Conservation (phyloP, 2,888 invertebrate genomes). For the Eristalinus aeneus region DNA sequence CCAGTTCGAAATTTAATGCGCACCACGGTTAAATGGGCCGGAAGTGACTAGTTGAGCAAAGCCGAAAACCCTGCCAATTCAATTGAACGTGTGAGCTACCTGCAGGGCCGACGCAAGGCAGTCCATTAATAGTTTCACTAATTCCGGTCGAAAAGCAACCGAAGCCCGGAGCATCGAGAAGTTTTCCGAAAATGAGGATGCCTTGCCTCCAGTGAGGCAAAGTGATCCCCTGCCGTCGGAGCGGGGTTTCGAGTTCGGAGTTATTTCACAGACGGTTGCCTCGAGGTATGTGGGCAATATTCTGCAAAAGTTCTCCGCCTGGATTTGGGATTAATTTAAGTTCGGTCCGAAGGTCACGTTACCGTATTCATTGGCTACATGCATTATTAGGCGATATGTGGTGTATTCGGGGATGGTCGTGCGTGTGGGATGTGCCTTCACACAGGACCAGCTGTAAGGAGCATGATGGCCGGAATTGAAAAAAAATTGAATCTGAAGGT, state of each 20-base stretch:
- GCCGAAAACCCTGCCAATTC: conserved; percentile 13
- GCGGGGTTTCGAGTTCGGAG: background rate
- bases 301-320: background rate
- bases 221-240: background rate
- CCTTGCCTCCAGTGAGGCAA: background rate
- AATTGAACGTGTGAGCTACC: conserved; percentile 27
- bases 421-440: background rate
- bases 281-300: background rate
- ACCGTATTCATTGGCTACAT: conserved; percentile 53
- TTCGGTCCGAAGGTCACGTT: conserved; percentile 19
- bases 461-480: background rate
- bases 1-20: conserved; percentile 24
- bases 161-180: background rate
- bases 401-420: background rate
- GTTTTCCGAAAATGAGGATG: background rate
- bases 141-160: conserved; percentile 8
- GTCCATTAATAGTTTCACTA: conserved; percentile 42
- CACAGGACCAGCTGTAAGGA: background rate
- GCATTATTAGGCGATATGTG: conserved; percentile 29
- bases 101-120: background rate
- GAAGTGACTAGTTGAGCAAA: conserved; percentile 6
- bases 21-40: conserved; percentile 22
- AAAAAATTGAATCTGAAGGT: background rate
- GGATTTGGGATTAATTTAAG: conserved; percentile 32
- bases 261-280: conserved; percentile 18